Conservation (phyloP, 1,140 invertebrate species). For the Bombus difficillimus region DNA sequence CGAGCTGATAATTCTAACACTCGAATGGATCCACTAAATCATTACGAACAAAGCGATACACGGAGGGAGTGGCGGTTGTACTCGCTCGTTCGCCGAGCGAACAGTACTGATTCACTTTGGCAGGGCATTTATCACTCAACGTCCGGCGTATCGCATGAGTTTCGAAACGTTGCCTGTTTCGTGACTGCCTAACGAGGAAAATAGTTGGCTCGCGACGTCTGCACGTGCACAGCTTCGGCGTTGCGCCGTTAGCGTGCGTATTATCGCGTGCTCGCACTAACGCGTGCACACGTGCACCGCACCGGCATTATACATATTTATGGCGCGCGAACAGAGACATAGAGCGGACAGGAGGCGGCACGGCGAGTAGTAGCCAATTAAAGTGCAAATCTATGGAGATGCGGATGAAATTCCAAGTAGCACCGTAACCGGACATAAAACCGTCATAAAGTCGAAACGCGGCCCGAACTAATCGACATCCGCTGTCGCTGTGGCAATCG, state of each 20-base stretch:
- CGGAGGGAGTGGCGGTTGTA: neutral
- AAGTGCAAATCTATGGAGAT: constrained; percentile 82
- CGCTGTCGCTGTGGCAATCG: neutral
- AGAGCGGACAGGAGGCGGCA: constrained; percentile 4
- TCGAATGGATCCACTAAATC: constrained; percentile 32
- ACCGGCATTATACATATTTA: constrained; percentile 68
- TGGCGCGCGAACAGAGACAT: constrained; percentile 37
- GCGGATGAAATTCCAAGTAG: constrained; percentile 74
- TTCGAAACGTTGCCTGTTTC: constrained; percentile 53
- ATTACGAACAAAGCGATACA: constrained; percentile 37
- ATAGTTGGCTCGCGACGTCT: constrained; percentile 16
- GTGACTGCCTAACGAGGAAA: constrained; percentile 53
- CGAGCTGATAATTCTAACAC: constrained; percentile 35
- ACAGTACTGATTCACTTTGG: constrained; percentile 39
- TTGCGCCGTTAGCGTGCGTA: neutral
- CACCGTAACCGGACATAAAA: constrained; percentile 72
- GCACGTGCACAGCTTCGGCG: neutral
- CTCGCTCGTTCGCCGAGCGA: neutral
- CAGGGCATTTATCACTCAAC: constrained; percentile 51
- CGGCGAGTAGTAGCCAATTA: constrained; percentile 75
- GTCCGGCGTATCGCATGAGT: constrained; percentile 40
- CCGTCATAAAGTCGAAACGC: constrained; percentile 68
- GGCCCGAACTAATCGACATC: constrained; percentile 53
- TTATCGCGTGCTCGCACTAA: neutral
- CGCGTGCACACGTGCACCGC: constrained; percentile 6